Conservation (phyloP, 2,113 vertebrate genomes). For the Genyomyrus donnyi region DNA sequence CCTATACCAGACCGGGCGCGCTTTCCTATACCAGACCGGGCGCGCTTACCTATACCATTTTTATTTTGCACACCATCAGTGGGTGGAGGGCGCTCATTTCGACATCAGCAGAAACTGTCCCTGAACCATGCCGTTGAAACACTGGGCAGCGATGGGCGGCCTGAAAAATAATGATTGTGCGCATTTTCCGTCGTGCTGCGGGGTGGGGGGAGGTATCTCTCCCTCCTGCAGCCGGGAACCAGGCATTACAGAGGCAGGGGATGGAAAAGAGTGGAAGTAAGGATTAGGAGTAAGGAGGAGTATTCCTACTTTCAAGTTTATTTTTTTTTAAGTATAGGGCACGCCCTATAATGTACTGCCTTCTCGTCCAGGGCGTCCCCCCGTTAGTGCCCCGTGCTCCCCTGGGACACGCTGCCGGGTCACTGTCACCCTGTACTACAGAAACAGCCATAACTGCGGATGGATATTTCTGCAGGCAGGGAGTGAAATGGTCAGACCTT, state of each 20-base stretch:
- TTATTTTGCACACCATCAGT: neutral
- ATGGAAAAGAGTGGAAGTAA: neutral
- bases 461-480: neutral
- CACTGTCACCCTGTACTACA: neutral
- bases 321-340: neutral
- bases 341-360: neutral
- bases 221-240: neutral
- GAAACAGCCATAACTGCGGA: neutral
- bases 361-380: neutral
- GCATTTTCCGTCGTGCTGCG: neutral
- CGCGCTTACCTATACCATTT: neutral
- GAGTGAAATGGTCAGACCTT: neutral
- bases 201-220: neutral
- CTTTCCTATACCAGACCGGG: neutral
- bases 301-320: neutral
- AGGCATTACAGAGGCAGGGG: too few species aligned
- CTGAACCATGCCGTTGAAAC: conserved; percentile 6
- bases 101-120: conserved; percentile 29
- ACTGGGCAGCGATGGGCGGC: neutral
- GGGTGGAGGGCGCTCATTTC: neutral
- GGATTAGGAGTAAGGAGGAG: neutral
- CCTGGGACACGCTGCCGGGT: neutral
- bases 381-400: neutral
- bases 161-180: neutral
- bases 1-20: too few species aligned